These are phyloP conservation scores for Rhysida immarginata DNA, from an alignment of 1,140 invertebrate species.

Conservation along the genomic window DNA sequence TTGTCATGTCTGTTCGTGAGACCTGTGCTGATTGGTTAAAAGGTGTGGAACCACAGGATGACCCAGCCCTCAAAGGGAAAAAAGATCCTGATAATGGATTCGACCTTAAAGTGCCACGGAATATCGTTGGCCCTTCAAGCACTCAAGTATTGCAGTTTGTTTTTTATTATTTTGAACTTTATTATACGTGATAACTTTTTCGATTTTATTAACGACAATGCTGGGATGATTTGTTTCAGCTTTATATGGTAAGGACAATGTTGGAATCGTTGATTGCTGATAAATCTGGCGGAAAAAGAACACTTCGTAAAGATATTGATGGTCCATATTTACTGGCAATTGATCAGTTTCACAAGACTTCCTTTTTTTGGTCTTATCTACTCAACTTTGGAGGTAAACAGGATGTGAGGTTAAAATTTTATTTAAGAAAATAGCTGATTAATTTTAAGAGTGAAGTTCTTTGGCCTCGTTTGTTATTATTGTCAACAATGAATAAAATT, in stretches of 20 bases:
- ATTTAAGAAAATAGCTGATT: too few species aligned
- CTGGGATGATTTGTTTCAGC: slow-evolving; percentile 34
- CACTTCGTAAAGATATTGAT: slow-evolving; percentile 90
- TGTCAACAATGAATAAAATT: too few species aligned
- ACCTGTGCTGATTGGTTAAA: slow-evolving; percentile 92
- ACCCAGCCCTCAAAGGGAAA: slow-evolving; percentile 87
- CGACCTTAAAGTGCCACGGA: slow-evolving; percentile 76
- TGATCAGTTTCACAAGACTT: slow-evolving; percentile 87
- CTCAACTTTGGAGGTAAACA: slow-evolving; percentile 69
- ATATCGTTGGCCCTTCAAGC: slow-evolving; percentile 65
- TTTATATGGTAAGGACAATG: slow-evolving; percentile 99
- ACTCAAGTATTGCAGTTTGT: slow-evolving; percentile 29
- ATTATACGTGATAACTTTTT: too few species aligned
- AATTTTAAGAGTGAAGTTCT: too few species aligned
- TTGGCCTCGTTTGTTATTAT: too few species aligned
- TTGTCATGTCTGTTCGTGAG: slow-evolving; percentile 86
- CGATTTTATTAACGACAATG: too few species aligned
- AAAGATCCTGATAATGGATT: slow-evolving; percentile 85
- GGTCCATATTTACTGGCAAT: slow-evolving; percentile 79
- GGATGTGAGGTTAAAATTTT: too few species aligned
- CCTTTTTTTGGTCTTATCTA: slow-evolving; percentile 93
- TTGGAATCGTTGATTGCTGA: slow-evolving; percentile 94
- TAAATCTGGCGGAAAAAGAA: slow-evolving; percentile 88
- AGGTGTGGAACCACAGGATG: slow-evolving; percentile 77
- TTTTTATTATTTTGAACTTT: too few species aligned